phyloP scores from a whole-genome alignment of 2,888 invertebrate species.

The Stomorhina lunata region DNA sequence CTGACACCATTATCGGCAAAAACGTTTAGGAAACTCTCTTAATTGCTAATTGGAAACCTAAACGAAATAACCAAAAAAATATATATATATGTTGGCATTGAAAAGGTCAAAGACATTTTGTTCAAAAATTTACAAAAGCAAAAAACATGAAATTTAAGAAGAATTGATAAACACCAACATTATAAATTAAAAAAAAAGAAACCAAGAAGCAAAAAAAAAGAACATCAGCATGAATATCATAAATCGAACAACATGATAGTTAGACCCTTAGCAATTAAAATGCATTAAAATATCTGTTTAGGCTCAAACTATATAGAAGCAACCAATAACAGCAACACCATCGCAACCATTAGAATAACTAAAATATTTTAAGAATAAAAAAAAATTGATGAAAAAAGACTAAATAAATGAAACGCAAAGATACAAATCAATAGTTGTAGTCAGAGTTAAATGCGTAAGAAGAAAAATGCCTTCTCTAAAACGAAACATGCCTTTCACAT shows the following conservation, averaged over 20 bases:
- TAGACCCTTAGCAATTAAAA: conserved; percentile 53
- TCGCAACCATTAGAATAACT: conserved; percentile 48
- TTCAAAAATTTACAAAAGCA: not conserved
- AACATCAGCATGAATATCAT: conserved; percentile 43
- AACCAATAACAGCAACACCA: conserved; percentile 6
- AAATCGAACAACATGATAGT: conserved; percentile 46
- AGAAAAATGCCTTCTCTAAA: conserved; percentile 44
- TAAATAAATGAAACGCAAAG: conserved; percentile 46
- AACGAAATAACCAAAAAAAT: conserved; percentile 10
- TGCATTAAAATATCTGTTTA: conserved; percentile 50
- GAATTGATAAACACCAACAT: conserved; percentile 39
- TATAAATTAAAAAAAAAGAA: not conserved
- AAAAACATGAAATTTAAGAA: conserved; percentile 61
- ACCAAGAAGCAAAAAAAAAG: not conserved
- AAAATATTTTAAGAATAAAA: conserved; percentile 38
- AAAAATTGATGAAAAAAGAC: not conserved
- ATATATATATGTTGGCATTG: conserved; percentile 45
- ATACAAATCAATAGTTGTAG: conserved; percentile 54
- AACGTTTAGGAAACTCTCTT: conserved; percentile 34
- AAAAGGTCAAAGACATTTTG: conserved; percentile 53
- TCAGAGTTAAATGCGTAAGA: conserved; percentile 32
- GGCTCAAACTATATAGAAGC: not conserved
- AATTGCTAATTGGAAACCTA: conserved; percentile 22
- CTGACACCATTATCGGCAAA: not conserved
- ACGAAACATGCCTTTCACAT: conserved; percentile 48